Conservation (phyloP, 2,888 invertebrate genomes). For the Pyralis farinalis region DNA sequence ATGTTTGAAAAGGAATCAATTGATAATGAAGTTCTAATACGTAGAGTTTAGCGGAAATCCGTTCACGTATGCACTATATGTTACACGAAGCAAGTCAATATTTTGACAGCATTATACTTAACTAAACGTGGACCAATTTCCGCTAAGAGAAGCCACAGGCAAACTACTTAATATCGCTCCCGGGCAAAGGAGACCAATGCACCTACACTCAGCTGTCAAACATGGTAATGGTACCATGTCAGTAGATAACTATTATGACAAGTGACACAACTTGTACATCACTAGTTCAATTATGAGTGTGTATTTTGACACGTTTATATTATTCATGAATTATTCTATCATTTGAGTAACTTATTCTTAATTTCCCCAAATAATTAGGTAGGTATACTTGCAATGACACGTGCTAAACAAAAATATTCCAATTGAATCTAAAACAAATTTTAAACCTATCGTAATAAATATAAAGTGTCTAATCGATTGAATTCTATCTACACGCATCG, state of each 20-base stretch:
- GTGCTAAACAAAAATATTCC: neutral
- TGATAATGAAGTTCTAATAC: neutral
- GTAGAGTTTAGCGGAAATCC: neutral
- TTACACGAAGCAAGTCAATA: constrained; percentile 2
- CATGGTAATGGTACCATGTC: too few species aligned
- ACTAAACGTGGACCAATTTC: neutral
- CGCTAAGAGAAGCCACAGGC: constrained; percentile 1
- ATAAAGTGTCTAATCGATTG: constrained; percentile 14
- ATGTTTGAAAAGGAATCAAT: too few species aligned
- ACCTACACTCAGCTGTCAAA: too few species aligned
- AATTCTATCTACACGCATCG: constrained; percentile 11
- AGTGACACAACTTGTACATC: too few species aligned
- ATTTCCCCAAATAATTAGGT: neutral
- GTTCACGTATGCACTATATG: neutral
- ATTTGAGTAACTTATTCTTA: neutral
- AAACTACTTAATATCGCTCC: neutral
- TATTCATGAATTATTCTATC: too few species aligned
- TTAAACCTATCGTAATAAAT: constrained; percentile 7
- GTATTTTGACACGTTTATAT: too few species aligned
- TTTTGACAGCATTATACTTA: constrained; percentile 4
- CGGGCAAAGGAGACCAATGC: too few species aligned
- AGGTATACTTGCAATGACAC: neutral
- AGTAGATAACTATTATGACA: too few species aligned
- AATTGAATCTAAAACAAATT: neutral
- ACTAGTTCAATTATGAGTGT: too few species aligned